phyloP scores from a whole-genome alignment of 2,797 vertebrate genomes.

The Pangasius krempfi region DNA sequence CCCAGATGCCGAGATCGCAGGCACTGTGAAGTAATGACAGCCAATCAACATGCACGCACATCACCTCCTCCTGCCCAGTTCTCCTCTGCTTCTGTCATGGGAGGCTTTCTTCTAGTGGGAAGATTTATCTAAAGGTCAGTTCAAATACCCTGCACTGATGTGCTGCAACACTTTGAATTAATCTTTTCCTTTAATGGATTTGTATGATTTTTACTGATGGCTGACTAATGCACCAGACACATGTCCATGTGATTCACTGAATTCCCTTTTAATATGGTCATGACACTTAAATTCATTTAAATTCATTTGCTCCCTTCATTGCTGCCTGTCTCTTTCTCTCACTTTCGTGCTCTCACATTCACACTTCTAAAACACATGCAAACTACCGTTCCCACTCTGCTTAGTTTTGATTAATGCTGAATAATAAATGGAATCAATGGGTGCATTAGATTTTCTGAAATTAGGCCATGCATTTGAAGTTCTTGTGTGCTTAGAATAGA shows the following conservation, averaged over 20 bases:
- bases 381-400: conserved; percentile 8
- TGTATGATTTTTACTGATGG: conserved; percentile 21
- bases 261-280: conserved; percentile 18
- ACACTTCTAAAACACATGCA: conserved; percentile 16
- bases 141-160: conserved; percentile 1
- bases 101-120: conserved; percentile 38
- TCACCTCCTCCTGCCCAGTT: conserved; percentile 31
- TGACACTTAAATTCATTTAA: conserved; percentile 23
- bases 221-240: conserved; percentile 27
- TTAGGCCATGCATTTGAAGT: conserved; percentile 45
- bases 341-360: neutral
- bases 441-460: conserved; percentile 43
- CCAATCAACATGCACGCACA: conserved; percentile 39
- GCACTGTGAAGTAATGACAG: conserved; percentile 50
- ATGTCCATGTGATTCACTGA: conserved; percentile 28
- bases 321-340: conserved; percentile 25
- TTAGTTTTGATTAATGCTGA: conserved; percentile 49
- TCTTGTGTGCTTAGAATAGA: conserved; percentile 11
- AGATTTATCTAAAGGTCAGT: conserved; percentile 40
- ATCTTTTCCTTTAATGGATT: conserved; percentile 23
- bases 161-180: conserved; percentile 16
- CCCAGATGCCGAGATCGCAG: conserved; percentile 47
- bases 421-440: conserved; percentile 51
- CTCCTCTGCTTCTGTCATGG: conserved; percentile 43
- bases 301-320: conserved; percentile 29